A percentile compares a stretch with the other conserved stretches of the same genome.
These are phyloP conservation scores for Syngnathoides biaculeatus DNA, from an alignment of 2,113 vertebrate species.

Conservation along the genomic window DNA sequence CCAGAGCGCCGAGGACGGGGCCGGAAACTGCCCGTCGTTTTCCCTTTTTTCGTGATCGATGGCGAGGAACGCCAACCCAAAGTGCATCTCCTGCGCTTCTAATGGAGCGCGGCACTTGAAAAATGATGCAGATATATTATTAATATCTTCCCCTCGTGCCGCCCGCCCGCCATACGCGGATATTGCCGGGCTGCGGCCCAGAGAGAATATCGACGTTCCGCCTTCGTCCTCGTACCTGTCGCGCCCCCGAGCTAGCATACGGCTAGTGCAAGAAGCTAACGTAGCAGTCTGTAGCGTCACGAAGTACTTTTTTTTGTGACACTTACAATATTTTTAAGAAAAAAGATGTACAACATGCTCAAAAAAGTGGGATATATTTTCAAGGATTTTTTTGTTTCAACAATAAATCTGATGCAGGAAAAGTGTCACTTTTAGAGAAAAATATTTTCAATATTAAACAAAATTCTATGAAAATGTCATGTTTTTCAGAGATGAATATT, in stretches of 20 bases:
- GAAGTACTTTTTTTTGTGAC: too few species aligned
- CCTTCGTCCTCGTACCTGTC: slow-evolving; percentile 31
- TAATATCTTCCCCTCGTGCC: slow-evolving; percentile 41
- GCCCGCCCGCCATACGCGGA: slow-evolving; percentile 21
- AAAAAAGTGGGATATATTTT: too few species aligned
- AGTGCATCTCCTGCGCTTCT: slow-evolving; percentile 57
- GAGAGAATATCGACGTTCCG: slow-evolving; percentile 33
- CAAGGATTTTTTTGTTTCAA: too few species aligned
- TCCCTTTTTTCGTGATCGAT: slow-evolving; percentile 62
- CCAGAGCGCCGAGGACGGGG: background rate
- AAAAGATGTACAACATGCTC: too few species aligned
- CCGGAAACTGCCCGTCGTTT: slow-evolving; percentile 3
- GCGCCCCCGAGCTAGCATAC: background rate
- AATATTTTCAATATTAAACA: too few species aligned
- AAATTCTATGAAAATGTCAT: too few species aligned
- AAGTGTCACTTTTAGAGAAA: too few species aligned
- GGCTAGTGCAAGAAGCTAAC: background rate
- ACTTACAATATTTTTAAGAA: too few species aligned
- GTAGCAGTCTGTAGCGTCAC: too few species aligned
- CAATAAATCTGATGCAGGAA: too few species aligned
- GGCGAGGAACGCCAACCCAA: slow-evolving; percentile 45
- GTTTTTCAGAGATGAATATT: too few species aligned
- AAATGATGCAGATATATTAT: slow-evolving; percentile 64
- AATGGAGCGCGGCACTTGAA: slow-evolving; percentile 55
- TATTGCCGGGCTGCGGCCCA: slow-evolving; percentile 17